phyloP scores from a whole-genome alignment of 2,113 vertebrate genomes.

The Neoarius graeffei region DNA sequence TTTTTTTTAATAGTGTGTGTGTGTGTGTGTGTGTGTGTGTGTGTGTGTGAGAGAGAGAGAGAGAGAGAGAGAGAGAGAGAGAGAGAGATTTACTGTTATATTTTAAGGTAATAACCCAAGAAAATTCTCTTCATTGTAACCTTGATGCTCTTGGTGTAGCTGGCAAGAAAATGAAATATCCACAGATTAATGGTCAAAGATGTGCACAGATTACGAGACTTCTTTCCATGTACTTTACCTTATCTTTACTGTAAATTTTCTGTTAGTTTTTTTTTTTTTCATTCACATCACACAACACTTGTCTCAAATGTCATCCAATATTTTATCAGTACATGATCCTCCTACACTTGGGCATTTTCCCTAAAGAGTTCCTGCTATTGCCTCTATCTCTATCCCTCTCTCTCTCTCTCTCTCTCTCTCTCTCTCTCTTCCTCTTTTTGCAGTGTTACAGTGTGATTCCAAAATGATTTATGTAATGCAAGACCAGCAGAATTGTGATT shows the following conservation, averaged over 20 bases:
- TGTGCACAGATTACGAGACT: neutral
- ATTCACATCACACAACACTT: neutral
- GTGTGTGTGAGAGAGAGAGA: too few species aligned
- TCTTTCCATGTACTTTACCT: neutral
- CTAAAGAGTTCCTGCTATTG: neutral
- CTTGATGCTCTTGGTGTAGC: neutral
- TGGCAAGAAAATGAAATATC: neutral
- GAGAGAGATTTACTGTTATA: too few species aligned
- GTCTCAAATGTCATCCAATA: neutral
- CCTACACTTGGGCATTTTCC: neutral
- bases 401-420: neutral
- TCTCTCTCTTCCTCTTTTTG: constrained; percentile 5
- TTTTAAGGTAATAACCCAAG: neutral
- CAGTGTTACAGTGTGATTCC: constrained; percentile 14
- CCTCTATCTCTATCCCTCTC: neutral
- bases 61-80: too few species aligned
- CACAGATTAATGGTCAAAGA: neutral
- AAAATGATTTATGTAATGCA: constrained; percentile 58
- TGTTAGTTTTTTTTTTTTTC: neutral
- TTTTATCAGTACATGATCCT: constrained; percentile 7
- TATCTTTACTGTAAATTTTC: constrained; percentile 3
- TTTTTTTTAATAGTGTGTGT: neutral
- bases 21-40: neutral
- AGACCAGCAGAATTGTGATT: constrained; percentile 60
- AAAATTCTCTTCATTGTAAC: neutral